Percentiles rank a stretch among this genome's conserved stretches.
These are phyloP conservation scores for Tylochromis polylepis DNA, from an alignment of 2,113 vertebrate species.

Conservation along the genomic window DNA sequence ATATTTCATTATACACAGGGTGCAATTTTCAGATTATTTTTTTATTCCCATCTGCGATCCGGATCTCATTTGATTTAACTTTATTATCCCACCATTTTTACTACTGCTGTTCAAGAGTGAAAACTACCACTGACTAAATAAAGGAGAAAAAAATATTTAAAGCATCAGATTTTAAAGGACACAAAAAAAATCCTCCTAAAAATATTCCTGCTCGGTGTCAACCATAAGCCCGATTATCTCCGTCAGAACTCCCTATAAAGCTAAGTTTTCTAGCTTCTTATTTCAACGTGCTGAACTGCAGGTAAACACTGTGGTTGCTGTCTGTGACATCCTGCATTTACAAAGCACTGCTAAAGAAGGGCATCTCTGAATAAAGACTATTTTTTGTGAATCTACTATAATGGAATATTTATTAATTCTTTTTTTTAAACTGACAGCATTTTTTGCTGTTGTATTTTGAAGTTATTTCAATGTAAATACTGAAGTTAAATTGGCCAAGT, in stretches of 20 bases:
- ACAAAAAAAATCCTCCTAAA: no score
- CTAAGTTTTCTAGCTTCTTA: no score
- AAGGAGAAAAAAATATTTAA: background rate
- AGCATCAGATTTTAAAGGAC: no score
- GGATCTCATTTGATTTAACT: background rate
- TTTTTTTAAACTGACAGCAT: background rate
- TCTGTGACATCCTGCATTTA: background rate
- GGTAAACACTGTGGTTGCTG: rapidly evolving
- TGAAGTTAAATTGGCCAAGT: background rate
- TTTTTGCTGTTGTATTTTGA: background rate
- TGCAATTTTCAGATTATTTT: background rate
- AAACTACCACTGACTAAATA: background rate
- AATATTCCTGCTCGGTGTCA: no score
- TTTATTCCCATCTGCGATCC: background rate
- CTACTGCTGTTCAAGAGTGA: background rate
- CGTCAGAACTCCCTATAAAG: no score
- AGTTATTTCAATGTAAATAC: rapidly evolving
- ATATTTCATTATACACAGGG: background rate
- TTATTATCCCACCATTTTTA: background rate
- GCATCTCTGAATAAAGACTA: background rate
- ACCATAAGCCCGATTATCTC: no score
- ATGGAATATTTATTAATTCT: background rate
- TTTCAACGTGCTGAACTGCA: background rate
- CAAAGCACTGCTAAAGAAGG: background rate
- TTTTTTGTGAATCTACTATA: background rate